Percentiles rank a stretch among this genome's conserved stretches.
Conservation (phyloP, 2,888 invertebrate genomes). For the Danaus chrysippus region DNA sequence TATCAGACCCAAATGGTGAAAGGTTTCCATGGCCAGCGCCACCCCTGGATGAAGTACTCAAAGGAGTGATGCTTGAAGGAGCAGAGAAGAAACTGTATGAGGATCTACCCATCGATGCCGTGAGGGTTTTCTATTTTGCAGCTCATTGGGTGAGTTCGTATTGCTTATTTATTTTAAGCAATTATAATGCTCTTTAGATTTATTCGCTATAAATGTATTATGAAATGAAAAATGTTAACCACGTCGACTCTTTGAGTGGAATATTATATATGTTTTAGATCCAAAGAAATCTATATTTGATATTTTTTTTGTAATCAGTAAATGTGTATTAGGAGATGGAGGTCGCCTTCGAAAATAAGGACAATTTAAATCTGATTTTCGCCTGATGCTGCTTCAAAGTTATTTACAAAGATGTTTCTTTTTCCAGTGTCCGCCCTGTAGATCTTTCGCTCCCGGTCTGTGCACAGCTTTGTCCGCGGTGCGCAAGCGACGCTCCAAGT, state of each 20-base stretch:
- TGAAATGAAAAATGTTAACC: too few species aligned
- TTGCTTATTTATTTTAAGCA: background rate
- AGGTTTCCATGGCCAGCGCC: constrained; percentile 91
- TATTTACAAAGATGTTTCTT: constrained; percentile 13
- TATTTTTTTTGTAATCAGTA: too few species aligned
- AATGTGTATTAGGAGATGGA: too few species aligned
- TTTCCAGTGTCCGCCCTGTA: constrained; percentile 90
- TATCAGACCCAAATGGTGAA: constrained; percentile 81
- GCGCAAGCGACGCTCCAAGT: constrained; percentile 81
- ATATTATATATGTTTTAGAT: too few species aligned
- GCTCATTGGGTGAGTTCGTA: constrained; percentile 88
- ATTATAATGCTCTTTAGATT: background rate
- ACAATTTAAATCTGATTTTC: background rate
- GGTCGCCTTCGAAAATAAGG: too few species aligned
- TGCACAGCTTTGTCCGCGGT: constrained; percentile 86
- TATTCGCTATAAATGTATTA: background rate
- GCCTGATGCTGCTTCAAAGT: background rate
- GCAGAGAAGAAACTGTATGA: constrained; percentile 70
- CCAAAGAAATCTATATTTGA: too few species aligned
- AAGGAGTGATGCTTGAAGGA: constrained; percentile 70
- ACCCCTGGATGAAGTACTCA: constrained; percentile 79
- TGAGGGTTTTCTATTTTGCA: constrained; percentile 91
- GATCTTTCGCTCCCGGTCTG: constrained; percentile 89
- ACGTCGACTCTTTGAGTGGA: too few species aligned
- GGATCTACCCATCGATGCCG: constrained; percentile 79